A percentile compares a stretch with the other conserved stretches of the same genome.
Evolutionary conservation across 2,113 vertebrate genomes (phyloP).

Genomic region (Promerops cafer): DNA sequence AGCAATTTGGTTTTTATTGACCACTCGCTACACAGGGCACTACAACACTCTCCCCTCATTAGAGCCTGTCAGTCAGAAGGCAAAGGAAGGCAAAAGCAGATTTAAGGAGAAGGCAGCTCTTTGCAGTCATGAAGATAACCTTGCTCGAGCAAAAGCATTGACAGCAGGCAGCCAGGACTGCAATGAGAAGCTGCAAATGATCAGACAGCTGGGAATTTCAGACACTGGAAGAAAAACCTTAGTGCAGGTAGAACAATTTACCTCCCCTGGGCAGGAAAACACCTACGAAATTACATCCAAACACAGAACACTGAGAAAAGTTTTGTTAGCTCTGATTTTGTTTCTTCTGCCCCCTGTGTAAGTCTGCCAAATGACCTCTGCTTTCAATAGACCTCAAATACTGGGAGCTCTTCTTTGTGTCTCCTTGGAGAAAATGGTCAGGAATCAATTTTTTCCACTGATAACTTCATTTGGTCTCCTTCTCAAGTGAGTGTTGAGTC

Average conservation of each 20-base stretch:
- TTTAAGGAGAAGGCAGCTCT: constrained; percentile 1
- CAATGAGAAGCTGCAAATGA: not conserved
- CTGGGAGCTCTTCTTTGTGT: not conserved
- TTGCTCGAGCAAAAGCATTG: not conserved
- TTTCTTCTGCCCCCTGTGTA: not conserved
- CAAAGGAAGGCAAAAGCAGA: not conserved
- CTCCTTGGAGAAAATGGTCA: not conserved
- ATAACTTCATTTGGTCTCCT: not conserved
- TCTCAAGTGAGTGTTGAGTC: not conserved
- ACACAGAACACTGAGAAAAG: not conserved
- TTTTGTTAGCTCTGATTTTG: not conserved
- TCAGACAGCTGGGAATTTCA: not conserved
- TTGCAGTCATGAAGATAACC: not conserved
- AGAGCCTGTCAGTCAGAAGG: constrained; percentile 28
- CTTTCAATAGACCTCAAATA: not conserved
- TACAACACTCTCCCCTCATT: constrained; percentile 7
- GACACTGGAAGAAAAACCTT: not conserved
- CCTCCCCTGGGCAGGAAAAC: not conserved
- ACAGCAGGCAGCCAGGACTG: not conserved
- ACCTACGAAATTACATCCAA: not conserved
- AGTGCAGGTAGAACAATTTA: not conserved
- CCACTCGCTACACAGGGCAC: not conserved
- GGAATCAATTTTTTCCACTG: not conserved
- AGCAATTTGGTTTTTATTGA: constrained; percentile 52
- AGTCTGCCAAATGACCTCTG: not conserved